These are phyloP conservation scores for Cirrhinus mrigala DNA, from an alignment of 2,797 vertebrate genomes.

Conservation along the genomic window DNA sequence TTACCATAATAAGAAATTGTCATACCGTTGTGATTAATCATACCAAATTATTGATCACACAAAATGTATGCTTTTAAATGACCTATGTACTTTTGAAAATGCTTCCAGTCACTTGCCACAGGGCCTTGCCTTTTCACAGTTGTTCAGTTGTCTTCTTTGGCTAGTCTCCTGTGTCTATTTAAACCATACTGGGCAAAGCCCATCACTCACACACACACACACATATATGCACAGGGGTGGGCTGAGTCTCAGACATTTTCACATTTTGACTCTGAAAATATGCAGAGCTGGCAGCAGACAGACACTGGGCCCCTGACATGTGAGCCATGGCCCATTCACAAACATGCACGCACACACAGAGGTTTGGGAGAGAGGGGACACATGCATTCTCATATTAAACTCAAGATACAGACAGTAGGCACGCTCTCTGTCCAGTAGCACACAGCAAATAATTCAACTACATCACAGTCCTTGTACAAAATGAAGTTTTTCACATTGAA, in stretches of 20 bases:
- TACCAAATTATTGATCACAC: too few relatives aligned
- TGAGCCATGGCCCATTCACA: slow-evolving; percentile 58
- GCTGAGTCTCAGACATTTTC: slow-evolving; percentile 65
- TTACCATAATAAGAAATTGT: too few relatives aligned
- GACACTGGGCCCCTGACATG: slow-evolving; percentile 77
- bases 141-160: slow-evolving; percentile 40
- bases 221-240: slow-evolving; percentile 27
- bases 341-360: slow-evolving; percentile 53
- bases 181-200: slow-evolving; percentile 39
- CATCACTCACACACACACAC: slow-evolving; percentile 15
- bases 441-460: background rate
- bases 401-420: slow-evolving; percentile 3
- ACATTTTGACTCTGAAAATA: slow-evolving; percentile 81
- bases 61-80: background rate
- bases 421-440: background rate
- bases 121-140: slow-evolving; percentile 30
- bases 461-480: background rate
- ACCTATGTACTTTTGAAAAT: background rate
- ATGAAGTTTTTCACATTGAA: background rate
- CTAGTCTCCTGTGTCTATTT: slow-evolving; percentile 35
- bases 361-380: background rate
- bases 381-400: slow-evolving; percentile 7
- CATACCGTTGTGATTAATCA: too few relatives aligned
- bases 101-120: background rate
- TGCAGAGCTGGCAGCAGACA: slow-evolving; percentile 78